Conservation (phyloP, 2,113 vertebrate genomes). For the Emberiza fucata region DNA sequence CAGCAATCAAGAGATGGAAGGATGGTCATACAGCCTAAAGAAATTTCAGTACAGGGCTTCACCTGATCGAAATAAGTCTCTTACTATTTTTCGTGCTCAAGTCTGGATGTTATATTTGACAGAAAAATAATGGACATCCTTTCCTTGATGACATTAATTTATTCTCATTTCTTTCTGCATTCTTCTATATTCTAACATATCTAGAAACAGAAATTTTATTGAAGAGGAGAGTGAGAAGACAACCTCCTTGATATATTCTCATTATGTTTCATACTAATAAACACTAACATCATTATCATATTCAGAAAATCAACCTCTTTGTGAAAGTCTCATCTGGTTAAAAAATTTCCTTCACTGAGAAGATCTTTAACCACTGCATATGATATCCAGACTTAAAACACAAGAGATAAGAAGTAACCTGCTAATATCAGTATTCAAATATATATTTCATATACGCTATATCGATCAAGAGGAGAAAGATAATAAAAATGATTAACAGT, state of each 20-base stretch:
- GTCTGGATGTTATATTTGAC: neutral
- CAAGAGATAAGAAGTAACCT: neutral
- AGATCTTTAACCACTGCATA: neutral
- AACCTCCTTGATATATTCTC: neutral
- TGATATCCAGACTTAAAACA: neutral
- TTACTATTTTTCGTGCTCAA: neutral
- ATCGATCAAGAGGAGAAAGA: neutral
- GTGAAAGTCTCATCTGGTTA: neutral
- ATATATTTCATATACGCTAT: neutral
- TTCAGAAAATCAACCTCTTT: neutral
- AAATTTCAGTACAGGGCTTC: neutral
- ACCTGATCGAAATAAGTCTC: neutral
- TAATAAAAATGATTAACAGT: neutral
- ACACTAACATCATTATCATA: neutral
- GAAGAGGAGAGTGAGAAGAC: neutral
- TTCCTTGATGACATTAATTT: neutral
- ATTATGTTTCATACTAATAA: neutral
- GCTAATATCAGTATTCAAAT: neutral
- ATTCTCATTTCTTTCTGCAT: neutral
- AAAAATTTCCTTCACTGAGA: neutral
- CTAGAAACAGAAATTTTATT: neutral
- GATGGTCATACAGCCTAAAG: neutral
- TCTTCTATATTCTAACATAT: neutral
- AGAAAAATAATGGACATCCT: neutral
- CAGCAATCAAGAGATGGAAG: neutral